phyloP scores from a whole-genome alignment of 2,888 invertebrate genomes.

The Nemapogon koenigi region DNA sequence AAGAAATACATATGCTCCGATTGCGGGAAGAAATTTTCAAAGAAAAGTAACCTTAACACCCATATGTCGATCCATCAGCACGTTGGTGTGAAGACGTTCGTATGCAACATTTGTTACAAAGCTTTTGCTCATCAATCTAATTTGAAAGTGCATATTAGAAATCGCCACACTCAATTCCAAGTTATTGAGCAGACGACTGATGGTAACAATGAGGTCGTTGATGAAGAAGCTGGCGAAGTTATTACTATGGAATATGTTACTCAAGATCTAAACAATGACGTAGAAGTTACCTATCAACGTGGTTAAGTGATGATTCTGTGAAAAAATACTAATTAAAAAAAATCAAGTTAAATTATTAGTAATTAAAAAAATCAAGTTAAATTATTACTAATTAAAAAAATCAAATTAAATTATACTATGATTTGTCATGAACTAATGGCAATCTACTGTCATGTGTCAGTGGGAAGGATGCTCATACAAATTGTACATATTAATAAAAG shows the following conservation, averaged over 20 bases:
- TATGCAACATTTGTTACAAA: conserved; percentile 60
- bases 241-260: conserved; percentile 36
- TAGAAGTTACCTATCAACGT: conserved; percentile 23
- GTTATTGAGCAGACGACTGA: conserved; percentile 15
- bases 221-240: conserved; percentile 27
- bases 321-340: too few species aligned
- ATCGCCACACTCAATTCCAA: conserved; percentile 27
- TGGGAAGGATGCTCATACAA: too few species aligned
- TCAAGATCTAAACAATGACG: conserved; percentile 27
- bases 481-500: too few species aligned
- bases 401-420: too few species aligned
- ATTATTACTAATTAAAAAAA: too few species aligned
- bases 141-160: conserved; percentile 35
- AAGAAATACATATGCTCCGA: conserved; percentile 63
- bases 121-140: conserved; percentile 51
- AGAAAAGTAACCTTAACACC: conserved; percentile 65
- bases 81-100: conserved; percentile 53
- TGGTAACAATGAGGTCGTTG: conserved; percentile 17
- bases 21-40: conserved; percentile 66
- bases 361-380: too few species aligned
- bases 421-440: too few species aligned
- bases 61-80: conserved; percentile 67
- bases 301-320: too few species aligned
- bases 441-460: too few species aligned
- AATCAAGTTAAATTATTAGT: too few species aligned